phyloP scores from a whole-genome alignment of 2,113 vertebrate species.

The Ptychochromis oligacanthus region DNA sequence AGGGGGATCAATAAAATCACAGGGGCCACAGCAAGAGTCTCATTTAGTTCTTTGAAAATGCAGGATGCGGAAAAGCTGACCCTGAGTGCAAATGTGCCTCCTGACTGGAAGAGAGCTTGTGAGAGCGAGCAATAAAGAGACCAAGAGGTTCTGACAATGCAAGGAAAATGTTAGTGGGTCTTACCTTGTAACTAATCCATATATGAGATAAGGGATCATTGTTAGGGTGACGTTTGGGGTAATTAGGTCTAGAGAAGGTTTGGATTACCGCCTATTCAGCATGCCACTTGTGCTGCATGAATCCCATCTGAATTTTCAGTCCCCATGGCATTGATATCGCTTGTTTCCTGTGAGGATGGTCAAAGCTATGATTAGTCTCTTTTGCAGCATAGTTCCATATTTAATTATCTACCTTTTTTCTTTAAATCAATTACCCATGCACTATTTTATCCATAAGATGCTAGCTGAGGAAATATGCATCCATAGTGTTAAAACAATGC shows the following conservation, averaged over 20 bases:
- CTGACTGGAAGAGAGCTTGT: slow-evolving; percentile 28
- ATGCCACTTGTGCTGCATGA: slow-evolving; percentile 39
- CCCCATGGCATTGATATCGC: slow-evolving; percentile 20
- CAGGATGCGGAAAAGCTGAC: slow-evolving; percentile 50
- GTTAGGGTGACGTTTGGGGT: slow-evolving; percentile 53
- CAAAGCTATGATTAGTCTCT: slow-evolving; percentile 44
- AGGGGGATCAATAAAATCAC: slow-evolving; percentile 68
- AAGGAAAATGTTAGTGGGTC: slow-evolving; percentile 55
- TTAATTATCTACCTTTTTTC: slow-evolving; percentile 46
- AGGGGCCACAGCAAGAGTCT: slow-evolving; percentile 58
- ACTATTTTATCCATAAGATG: neutral
- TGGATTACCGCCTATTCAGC: slow-evolving; percentile 60
- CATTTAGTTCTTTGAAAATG: slow-evolving; percentile 62
- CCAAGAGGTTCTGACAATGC: slow-evolving; percentile 53
- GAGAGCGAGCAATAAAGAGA: slow-evolving; percentile 26
- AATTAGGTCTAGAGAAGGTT: slow-evolving; percentile 69
- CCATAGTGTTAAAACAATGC: neutral
- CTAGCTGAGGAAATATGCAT: neutral
- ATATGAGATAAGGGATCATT: slow-evolving; percentile 57
- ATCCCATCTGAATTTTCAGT: slow-evolving; percentile 51
- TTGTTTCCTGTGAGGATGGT: slow-evolving; percentile 39
- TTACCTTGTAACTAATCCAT: slow-evolving; percentile 66
- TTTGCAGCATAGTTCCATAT: slow-evolving; percentile 45
- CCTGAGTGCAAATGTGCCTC: slow-evolving; percentile 53
- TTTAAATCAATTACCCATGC: slow-evolving; percentile 36